phyloP scores from a whole-genome alignment of 2,113 vertebrate species.

The Psettodes erumei region DNA sequence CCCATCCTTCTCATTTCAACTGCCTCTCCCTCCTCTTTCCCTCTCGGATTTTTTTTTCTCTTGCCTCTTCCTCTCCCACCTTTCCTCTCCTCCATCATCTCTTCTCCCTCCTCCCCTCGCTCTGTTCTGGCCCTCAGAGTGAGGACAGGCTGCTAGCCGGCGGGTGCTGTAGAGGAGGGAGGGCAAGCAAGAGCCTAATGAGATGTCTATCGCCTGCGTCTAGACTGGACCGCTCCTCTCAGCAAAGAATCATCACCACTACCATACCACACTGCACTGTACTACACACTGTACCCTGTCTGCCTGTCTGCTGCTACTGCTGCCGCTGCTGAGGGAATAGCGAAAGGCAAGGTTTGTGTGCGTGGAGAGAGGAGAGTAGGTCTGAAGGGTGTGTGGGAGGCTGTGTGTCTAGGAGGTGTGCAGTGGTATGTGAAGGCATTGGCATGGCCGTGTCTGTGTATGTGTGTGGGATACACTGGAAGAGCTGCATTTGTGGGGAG shows the following conservation, averaged over 20 bases:
- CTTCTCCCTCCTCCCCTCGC: constrained; percentile 38
- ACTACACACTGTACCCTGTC: constrained; percentile 67
- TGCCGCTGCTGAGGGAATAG: constrained; percentile 57
- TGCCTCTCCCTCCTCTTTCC: constrained; percentile 19
- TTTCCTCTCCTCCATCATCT: constrained; percentile 32
- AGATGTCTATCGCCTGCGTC: constrained; percentile 86
- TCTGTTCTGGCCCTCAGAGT: constrained; percentile 63
- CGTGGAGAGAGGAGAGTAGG: not conserved
- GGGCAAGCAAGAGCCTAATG: constrained; percentile 81
- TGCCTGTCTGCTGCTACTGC: constrained; percentile 53
- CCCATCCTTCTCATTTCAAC: constrained; percentile 40
- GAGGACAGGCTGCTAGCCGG: constrained; percentile 73
- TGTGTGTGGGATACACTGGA: constrained; percentile 47
- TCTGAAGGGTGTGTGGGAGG: constrained; percentile 42
- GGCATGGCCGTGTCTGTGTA: constrained; percentile 27
- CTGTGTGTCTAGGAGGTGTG: constrained; percentile 44
- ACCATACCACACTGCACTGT: constrained; percentile 46
- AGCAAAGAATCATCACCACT: constrained; percentile 64
- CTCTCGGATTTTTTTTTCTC: constrained; percentile 5
- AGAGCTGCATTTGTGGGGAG: constrained; percentile 44
- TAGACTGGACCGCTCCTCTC: constrained; percentile 78
- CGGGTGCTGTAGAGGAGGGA: constrained; percentile 67
- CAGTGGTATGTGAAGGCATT: constrained; percentile 41
- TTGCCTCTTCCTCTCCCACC: constrained; percentile 16
- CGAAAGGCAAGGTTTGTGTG: constrained; percentile 54